Evolutionary conservation across 2,113 vertebrate species (phyloP).

Genomic region (Sardina pilchardus): DNA sequence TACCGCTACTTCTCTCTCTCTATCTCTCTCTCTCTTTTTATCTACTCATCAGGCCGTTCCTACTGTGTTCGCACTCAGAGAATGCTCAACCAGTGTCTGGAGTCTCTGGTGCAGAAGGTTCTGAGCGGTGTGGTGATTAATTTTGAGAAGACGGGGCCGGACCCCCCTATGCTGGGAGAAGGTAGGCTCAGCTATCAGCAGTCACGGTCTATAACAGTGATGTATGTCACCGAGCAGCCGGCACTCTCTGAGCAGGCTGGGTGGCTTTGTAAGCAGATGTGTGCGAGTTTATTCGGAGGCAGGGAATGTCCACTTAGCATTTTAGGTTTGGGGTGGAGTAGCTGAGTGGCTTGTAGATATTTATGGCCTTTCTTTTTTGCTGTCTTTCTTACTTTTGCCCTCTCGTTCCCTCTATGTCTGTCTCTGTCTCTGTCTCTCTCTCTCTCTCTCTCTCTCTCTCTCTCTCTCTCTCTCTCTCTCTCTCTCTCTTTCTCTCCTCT

Average conservation of each 20-base stretch:
- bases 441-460: background rate
- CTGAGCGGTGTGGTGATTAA: slow-evolving; percentile 96
- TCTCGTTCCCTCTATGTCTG: background rate
- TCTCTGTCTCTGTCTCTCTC: background rate
- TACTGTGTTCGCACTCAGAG: slow-evolving; percentile 94
- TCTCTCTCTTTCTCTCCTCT: background rate
- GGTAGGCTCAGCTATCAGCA: slow-evolving; percentile 63
- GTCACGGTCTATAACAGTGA: background rate
- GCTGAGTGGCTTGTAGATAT: background rate
- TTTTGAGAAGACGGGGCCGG: slow-evolving; percentile 95
- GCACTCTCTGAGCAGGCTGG: background rate
- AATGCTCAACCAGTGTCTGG: slow-evolving; percentile 96
- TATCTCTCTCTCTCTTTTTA: background rate
- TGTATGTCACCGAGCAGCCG: background rate
- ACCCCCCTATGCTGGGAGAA: slow-evolving; percentile 81
- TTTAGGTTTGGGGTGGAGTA: background rate
- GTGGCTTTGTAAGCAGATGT: background rate
- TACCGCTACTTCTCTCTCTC: slow-evolving; percentile 12
- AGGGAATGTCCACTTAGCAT: background rate
- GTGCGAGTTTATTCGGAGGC: background rate
- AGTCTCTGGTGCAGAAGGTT: slow-evolving; percentile 96
- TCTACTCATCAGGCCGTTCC: slow-evolving; percentile 81
- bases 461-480: background rate
- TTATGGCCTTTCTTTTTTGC: background rate
- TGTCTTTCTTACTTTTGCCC: no score